Base-by-base conservation (phyloP, 2,888 invertebrate species). In the Cerastis rubricosa region DNA sequence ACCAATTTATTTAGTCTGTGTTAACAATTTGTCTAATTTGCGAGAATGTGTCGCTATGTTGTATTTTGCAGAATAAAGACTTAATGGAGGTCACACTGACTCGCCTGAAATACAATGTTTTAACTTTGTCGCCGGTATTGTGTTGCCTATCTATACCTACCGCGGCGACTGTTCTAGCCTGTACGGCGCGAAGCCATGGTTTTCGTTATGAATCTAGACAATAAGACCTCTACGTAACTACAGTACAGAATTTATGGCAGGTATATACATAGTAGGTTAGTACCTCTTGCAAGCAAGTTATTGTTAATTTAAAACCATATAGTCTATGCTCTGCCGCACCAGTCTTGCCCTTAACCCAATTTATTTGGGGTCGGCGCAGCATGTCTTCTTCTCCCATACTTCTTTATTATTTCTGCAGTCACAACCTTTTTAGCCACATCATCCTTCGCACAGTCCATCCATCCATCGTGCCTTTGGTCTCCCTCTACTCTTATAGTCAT, bases 21-120 rank as follows among this genome's bases (percentile, higher is more conserved):
- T 71, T 67, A 74, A n/a, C 22, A 57, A 76, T 78, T 78, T 85
- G 69, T 74, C 69, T 63, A 72, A n/a, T 83, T 66, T 29, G 69
- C 71, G 59, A 66, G 47, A 69, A 68, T 84, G 66, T 81, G 64
- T 64, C 57, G 66, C 47, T 70, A 40, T 70, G 65, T 65, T 45
- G 65, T 61, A 67, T 75, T 65, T 70, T 45, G 64, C 74, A 54
- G 51, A 35, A 22, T 40, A 65, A 29, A 66, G n/a, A 43, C 6
- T 2, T 59, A 66, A 74, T 74, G 35, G 76, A 69, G 82, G 82
- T 73, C 59, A 57, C n/a, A 35, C 47, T 57, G 66, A 70, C 43
- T 77, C 71, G 67, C 54, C 25, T 29, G 25, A 47, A 68, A 35
- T 71, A 69, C 35, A 35, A 35, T 69, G 40, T 64, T 59, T 68